phyloP scores from a whole-genome alignment of 2,888 invertebrate species.

The Hydriomena furcata region DNA sequence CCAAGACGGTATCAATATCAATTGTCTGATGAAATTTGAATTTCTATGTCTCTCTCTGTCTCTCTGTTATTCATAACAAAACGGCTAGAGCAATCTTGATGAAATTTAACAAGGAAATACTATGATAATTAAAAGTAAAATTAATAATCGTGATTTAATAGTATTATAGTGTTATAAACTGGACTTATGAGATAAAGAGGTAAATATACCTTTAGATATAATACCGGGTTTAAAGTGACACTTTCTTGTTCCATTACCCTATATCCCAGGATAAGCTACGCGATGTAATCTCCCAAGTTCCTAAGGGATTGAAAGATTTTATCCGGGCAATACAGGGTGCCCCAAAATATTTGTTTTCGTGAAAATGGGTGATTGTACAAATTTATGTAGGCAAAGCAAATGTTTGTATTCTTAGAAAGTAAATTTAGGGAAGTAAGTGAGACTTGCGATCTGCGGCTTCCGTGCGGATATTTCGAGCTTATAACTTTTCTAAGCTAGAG shows the following conservation, averaged over 20 bases:
- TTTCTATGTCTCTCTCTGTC: no score
- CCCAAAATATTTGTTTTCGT: constrained; percentile 1
- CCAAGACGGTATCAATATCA: no score
- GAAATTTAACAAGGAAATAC: no score
- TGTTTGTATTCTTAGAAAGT: neutral
- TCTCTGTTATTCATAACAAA: no score
- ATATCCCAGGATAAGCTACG: constrained; percentile 25
- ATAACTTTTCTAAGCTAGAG: no score
- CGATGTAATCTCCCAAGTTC: constrained; percentile 25
- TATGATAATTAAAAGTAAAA: constrained; percentile 1
- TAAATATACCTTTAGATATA: constrained; percentile 23
- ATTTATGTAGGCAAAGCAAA: neutral
- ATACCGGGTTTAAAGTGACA: constrained; percentile 21
- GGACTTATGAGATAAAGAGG: constrained; percentile 11
- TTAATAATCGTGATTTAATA: no score
- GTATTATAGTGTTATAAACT: constrained; percentile 13
- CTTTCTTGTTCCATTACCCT: constrained; percentile 24
- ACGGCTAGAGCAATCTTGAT: no score
- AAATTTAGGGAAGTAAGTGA: neutral
- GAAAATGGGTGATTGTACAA: neutral
- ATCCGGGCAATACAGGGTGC: constrained; percentile 20
- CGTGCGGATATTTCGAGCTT: no score
- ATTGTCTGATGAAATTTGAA: no score
- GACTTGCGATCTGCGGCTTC: neutral
- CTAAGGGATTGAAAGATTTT: constrained; percentile 22